These are phyloP conservation scores for Cephus runcator DNA, from an alignment of 2,888 invertebrate species.

Conservation along the genomic window DNA sequence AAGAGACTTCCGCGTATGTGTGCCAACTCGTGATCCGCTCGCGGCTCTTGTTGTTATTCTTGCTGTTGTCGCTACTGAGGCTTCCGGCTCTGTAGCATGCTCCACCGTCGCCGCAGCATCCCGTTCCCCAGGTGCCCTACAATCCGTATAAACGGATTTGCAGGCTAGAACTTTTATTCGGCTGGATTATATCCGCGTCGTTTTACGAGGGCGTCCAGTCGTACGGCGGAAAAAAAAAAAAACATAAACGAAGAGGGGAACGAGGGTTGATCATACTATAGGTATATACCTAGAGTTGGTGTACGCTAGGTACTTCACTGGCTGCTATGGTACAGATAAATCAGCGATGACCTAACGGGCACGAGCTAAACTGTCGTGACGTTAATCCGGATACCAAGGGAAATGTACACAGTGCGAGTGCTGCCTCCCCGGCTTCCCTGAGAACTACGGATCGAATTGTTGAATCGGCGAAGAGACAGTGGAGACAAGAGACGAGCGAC, in stretches of 20 bases:
- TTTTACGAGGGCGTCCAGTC: not conserved
- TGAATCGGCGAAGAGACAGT: slow-evolving; percentile 15
- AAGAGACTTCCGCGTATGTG: not conserved
- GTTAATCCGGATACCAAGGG: slow-evolving; percentile 41
- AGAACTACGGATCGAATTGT: slow-evolving; percentile 41
- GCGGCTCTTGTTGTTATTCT: not conserved
- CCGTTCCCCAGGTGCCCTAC: not conserved
- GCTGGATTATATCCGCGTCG: not conserved
- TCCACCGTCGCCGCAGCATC: not conserved
- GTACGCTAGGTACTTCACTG: not conserved
- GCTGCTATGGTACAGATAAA: slow-evolving; percentile 19
- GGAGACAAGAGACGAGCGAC: not conserved
- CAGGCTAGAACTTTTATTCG: not conserved
- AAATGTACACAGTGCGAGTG: slow-evolving; percentile 34
- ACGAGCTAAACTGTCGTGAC: slow-evolving; percentile 23
- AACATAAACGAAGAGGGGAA: not conserved
- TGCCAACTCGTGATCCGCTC: not conserved
- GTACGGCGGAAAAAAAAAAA: not conserved
- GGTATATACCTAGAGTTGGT: not conserved
- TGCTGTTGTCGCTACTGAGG: not conserved
- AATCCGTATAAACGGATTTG: not conserved
- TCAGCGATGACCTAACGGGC: slow-evolving; percentile 20
- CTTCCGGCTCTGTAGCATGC: not conserved
- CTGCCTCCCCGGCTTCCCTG: slow-evolving; percentile 32
- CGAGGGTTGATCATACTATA: not conserved